These are phyloP conservation scores for Brachyalestes nurse DNA, from an alignment of 2,797 vertebrate species.

Conservation along the genomic window DNA sequence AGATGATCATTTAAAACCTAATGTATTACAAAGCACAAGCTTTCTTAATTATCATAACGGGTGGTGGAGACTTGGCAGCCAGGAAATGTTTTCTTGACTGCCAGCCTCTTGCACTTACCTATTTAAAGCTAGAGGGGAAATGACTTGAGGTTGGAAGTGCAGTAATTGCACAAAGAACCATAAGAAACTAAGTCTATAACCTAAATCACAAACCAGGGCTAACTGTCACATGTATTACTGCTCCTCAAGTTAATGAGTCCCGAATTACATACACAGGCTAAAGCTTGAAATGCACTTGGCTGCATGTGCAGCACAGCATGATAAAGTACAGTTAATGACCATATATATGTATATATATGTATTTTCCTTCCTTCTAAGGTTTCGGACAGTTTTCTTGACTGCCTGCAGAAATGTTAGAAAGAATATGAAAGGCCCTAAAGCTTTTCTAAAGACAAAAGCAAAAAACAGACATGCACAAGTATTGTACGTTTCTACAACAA, in stretches of 20 bases:
- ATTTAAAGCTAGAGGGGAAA: slow-evolving; percentile 57
- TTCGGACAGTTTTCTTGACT: neutral
- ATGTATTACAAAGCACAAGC: slow-evolving; percentile 52
- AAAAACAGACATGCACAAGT: no score
- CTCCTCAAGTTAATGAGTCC: slow-evolving; percentile 46
- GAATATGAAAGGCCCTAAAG: neutral
- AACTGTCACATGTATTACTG: slow-evolving; percentile 61
- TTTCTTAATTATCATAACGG: slow-evolving; percentile 64
- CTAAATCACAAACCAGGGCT: slow-evolving; percentile 60
- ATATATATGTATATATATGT: neutral
- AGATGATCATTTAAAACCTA: slow-evolving; percentile 49
- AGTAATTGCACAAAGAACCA: slow-evolving; percentile 65
- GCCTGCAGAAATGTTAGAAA: neutral
- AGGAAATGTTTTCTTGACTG: slow-evolving; percentile 60
- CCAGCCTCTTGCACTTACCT: slow-evolving; percentile 59
- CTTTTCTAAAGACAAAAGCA: neutral
- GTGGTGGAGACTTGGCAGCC: slow-evolving; percentile 54
- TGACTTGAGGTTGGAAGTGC: slow-evolving; percentile 53
- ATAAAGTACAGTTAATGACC: slow-evolving; percentile 43
- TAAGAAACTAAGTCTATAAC: slow-evolving; percentile 58
- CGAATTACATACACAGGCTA: slow-evolving; percentile 32
- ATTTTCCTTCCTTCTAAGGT: slow-evolving; percentile 8
- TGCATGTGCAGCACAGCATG: slow-evolving; percentile 35
- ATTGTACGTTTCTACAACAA: no score
- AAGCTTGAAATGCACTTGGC: slow-evolving; percentile 45